Conservation (phyloP, 64 coral and sea anemone species). For the Stichodactyla mertensii region DNA sequence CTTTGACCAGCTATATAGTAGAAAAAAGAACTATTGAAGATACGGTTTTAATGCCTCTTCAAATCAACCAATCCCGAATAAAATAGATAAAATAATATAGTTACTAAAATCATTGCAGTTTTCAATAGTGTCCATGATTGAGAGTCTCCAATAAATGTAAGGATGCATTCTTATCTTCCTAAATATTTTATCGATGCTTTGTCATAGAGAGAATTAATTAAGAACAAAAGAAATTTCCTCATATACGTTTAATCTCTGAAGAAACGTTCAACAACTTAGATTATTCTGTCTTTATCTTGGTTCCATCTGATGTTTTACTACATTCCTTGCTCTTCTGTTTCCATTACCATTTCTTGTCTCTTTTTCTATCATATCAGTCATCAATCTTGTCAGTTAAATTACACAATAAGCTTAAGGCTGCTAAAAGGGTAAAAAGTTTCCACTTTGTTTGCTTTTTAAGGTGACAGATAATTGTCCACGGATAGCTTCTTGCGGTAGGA, state of each 20-base stretch:
- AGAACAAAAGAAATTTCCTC: neutral
- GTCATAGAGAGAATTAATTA: neutral
- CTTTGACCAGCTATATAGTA: too few relatives aligned
- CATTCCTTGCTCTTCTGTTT: neutral
- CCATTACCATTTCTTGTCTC: neutral
- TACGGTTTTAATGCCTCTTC: too few relatives aligned
- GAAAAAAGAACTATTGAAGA: too few relatives aligned
- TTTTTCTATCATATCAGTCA: neutral
- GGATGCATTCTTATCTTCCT: too few relatives aligned
- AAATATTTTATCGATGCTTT: neutral
- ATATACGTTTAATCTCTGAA: neutral
- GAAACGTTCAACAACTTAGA: neutral
- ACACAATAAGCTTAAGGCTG: neutral
- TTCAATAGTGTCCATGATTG: too few relatives aligned
- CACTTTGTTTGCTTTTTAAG: neutral
- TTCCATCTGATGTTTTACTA: neutral
- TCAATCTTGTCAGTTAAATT: neutral
- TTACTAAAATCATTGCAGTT: too few relatives aligned
- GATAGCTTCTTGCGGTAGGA: neutral
- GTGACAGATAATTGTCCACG: neutral
- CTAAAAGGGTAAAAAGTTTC: neutral
- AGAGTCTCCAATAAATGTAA: too few relatives aligned
- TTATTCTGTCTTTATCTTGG: neutral
- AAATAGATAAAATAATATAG: too few relatives aligned
- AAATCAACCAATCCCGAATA: too few relatives aligned